Conservation (phyloP, 2,797 vertebrate genomes). For the Danio choprae region DNA sequence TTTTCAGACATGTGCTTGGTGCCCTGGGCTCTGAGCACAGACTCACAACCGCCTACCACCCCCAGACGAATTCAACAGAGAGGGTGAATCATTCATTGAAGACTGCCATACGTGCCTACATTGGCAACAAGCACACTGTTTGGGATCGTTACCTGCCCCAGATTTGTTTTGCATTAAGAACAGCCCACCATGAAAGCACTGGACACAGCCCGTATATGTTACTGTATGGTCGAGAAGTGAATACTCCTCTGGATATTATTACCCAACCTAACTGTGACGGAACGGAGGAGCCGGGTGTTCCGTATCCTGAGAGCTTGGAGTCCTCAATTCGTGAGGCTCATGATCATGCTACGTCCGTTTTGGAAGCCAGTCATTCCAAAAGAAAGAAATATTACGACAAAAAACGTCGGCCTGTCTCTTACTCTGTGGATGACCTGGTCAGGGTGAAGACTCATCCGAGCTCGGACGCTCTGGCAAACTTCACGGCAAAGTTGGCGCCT, state of each 20-base stretch:
- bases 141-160: background rate
- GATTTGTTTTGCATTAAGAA: background rate
- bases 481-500: constrained; percentile 4
- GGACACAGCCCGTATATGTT: background rate
- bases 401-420: background rate
- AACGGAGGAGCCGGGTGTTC: constrained; percentile 14
- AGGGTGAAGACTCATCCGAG: constrained; percentile 12
- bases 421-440: background rate
- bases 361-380: background rate
- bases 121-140: background rate
- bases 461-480: constrained; percentile 9
- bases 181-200: background rate
- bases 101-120: background rate
- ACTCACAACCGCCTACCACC: background rate
- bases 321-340: constrained; percentile 17
- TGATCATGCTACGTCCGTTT: background rate
- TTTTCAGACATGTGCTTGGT: background rate
- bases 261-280: constrained; percentile 18
- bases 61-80: background rate
- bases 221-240: background rate
- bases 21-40: background rate
- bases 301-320: constrained; percentile 18
- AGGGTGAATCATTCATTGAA: background rate
- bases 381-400: background rate
- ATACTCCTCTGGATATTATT: constrained; percentile 13